Base-by-base conservation (phyloP, 2,113 vertebrate species). In the Corythornis cristatus region DNA sequence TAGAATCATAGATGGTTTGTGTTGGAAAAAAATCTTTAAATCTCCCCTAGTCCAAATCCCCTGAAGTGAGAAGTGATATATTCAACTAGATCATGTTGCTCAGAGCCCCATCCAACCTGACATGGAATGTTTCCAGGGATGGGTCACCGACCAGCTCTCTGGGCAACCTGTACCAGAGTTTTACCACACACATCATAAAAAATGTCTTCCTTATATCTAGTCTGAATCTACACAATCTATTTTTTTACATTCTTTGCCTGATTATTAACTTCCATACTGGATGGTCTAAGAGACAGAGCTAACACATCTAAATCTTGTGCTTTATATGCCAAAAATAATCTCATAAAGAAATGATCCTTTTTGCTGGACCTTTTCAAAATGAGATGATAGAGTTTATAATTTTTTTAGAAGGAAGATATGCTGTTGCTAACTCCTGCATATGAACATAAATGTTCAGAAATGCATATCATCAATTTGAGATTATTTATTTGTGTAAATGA, bases 81-180 rank as follows among this genome's bases (percentile, higher is more conserved):
- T 17, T 25, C 19, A n/a, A 20, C 21, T 19, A 4, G 4, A 28
- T 6, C 31, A 33, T 15, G 22, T 20, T 53, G 18, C 45, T 33
- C 57, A 6, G 6, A 58, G 22, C 26, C 12, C 19, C 0, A 0
- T 73, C 22, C 51, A 40, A 0, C 28, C 60, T 67, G 28, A 5
- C 13, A 11, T 58, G 3, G 57, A 43, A 53, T 11, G 12, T 42
- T 17, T 17, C 28, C 22, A 33, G 23, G 18, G 10, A 29, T 40
- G 26, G 35, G n/a, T 3, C 4, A 15, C 29, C 12, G 1, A 15
- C n/a, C 15, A 33, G 15, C 22, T 22, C 13, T 33, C 58, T 33
- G 26, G n/a, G 12, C 6, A 58, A 53, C 11, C 11, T 31, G 22
- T 0, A 0, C 12, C 45, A 18, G 23, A 11, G 35, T 25, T 12